These are phyloP conservation scores for Tenebrosternarchus preto DNA, from an alignment of 2,113 vertebrate species.

Conservation along the genomic window DNA sequence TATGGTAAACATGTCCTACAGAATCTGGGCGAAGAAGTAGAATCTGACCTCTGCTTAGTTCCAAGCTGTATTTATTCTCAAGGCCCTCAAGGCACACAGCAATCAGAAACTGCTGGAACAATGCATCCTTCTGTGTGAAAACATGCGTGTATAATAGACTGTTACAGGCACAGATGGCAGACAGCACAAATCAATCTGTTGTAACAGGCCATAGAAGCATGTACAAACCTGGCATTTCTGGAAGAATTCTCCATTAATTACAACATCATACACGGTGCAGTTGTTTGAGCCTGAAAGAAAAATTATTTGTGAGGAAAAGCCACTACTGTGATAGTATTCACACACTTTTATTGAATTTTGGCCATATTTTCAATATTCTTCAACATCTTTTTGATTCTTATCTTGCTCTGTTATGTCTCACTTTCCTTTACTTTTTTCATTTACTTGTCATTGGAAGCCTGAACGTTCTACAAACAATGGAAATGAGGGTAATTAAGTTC, in stretches of 20 bases:
- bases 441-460: no score
- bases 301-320: not conserved
- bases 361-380: no score
- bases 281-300: conserved; percentile 73
- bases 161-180: no score
- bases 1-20: no score
- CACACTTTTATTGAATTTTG: no score
- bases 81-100: conserved; percentile 84
- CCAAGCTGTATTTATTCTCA: conserved; percentile 83
- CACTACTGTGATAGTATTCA: not conserved
- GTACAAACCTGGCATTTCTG: conserved; percentile 78
- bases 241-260: conserved; percentile 84
- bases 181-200: not conserved
- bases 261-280: conserved; percentile 86
- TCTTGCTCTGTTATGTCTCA: no score
- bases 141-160: not conserved
- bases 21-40: not conserved
- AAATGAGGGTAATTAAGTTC: no score
- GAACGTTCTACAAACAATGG: no score
- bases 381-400: no score
- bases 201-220: no score
- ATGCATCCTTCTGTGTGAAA: conserved; percentile 66
- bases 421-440: no score
- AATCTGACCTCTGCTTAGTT: conserved; percentile 75
- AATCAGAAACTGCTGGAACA: conserved; percentile 86